Percentiles rank a stretch among this genome's conserved stretches.
Evolutionary conservation across 2,797 vertebrate genomes (phyloP).

Genomic region (Carapus acus): DNA sequence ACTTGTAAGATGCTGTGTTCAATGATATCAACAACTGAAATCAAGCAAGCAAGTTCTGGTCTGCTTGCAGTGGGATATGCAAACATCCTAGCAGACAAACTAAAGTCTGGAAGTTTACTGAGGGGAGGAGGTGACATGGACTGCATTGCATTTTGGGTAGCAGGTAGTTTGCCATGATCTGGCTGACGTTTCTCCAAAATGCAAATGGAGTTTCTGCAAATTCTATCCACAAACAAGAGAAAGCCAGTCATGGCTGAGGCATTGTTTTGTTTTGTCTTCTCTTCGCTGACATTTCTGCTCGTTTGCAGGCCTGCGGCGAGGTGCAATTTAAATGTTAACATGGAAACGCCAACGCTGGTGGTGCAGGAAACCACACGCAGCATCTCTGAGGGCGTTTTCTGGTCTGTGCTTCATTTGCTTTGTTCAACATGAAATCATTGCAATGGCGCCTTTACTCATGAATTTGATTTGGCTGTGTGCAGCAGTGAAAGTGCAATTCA

Average conservation of each 20-base stretch:
- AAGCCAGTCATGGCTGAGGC: constrained; percentile 34
- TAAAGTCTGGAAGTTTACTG: too few relatives aligned
- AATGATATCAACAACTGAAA: too few relatives aligned
- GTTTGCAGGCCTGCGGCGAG: constrained; percentile 43
- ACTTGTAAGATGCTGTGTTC: too few relatives aligned
- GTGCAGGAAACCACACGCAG: constrained; percentile 41
- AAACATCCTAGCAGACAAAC: too few relatives aligned
- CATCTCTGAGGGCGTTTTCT: constrained; percentile 17
- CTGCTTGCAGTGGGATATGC: too few relatives aligned
- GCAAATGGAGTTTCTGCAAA: constrained; percentile 43
- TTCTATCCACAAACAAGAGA: constrained; percentile 36
- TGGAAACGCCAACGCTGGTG: constrained; percentile 33
- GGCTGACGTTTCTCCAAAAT: constrained; percentile 47
- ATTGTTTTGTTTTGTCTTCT: constrained; percentile 55
- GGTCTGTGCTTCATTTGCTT: neutral
- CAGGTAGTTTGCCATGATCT: too few relatives aligned
- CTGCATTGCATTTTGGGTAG: too few relatives aligned
- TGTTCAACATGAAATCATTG: neutral
- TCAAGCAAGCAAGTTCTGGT: too few relatives aligned
- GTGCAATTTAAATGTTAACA: constrained; percentile 63
- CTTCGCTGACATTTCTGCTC: constrained; percentile 58
- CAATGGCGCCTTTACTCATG: neutral
- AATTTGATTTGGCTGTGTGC: neutral
- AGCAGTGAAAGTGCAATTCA: neutral
- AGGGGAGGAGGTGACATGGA: too few relatives aligned